Percentiles rank a stretch among this genome's conserved stretches.
These are phyloP conservation scores for Platygyra sinensis DNA, from an alignment of 64 coral and sea anemone genomes.

Conservation along the genomic window DNA sequence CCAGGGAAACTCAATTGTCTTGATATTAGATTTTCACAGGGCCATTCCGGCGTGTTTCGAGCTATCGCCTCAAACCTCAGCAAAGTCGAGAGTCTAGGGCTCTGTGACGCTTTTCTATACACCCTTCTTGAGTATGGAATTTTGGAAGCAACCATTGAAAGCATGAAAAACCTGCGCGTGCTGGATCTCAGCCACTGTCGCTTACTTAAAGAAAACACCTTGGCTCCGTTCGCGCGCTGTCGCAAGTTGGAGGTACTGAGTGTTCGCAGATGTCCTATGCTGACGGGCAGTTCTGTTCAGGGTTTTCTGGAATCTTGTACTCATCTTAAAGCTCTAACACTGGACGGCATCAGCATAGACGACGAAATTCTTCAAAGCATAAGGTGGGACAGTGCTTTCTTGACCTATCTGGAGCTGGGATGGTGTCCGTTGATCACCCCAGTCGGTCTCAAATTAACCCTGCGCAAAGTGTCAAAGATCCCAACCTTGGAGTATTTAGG, in stretches of 20 bases:
- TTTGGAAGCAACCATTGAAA: constrained; percentile 13
- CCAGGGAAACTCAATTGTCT: constrained; percentile 58
- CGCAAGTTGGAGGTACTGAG: constrained; percentile 61
- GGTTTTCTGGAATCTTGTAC: constrained; percentile 46
- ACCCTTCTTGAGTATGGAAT: constrained; percentile 12
- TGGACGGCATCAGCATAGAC: constrained; percentile 80
- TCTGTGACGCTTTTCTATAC: constrained; percentile 67
- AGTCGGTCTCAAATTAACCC: constrained; percentile 23
- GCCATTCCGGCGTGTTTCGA: constrained; percentile 27
- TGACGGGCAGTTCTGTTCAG: constrained; percentile 39
- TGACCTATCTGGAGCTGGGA: constrained; percentile 69
- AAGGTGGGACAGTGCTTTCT: constrained; percentile 33
- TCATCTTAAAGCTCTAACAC: constrained; percentile 33
- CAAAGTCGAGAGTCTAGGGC: constrained; percentile 51
- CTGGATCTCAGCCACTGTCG: constrained; percentile 76
- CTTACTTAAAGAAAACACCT: constrained; percentile 39
- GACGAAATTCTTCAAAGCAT: constrained; percentile 34
- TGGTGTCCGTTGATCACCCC: constrained; percentile 68
- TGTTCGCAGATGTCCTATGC: constrained; percentile 61
- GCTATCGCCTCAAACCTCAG: constrained; percentile 48
- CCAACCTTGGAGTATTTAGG: constrained; percentile 49
- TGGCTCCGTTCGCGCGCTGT: constrained; percentile 43
- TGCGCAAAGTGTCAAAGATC: constrained; percentile 27
- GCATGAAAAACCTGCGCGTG: constrained; percentile 45
- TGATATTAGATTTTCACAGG: constrained; percentile 67